phyloP scores from a whole-genome alignment of 2,113 vertebrate species.

The Maccullochella peelii region DNA sequence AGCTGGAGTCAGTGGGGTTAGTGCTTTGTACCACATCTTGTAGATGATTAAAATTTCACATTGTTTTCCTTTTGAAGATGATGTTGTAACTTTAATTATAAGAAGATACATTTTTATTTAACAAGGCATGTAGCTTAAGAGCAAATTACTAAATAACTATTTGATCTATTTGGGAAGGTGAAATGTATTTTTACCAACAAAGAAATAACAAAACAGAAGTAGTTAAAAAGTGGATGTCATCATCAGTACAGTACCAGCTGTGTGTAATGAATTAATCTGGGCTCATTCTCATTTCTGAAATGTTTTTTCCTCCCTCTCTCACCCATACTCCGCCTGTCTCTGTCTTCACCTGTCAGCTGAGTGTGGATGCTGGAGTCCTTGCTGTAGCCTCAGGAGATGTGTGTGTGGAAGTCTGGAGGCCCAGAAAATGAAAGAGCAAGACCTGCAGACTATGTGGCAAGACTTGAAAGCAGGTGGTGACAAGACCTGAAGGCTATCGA shows the following conservation, averaged over 20 bases:
- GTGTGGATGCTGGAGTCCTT: slow-evolving; percentile 87
- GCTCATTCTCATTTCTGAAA: slow-evolving; percentile 2
- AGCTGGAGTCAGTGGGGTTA: slow-evolving; percentile 88
- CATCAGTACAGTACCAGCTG: not conserved
- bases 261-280: not conserved
- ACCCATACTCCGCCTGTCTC: not conserved
- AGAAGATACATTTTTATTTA: not conserved
- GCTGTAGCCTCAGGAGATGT: slow-evolving; percentile 88
- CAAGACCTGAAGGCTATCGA: not conserved
- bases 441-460: not conserved
- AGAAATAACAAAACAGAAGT: not conserved
- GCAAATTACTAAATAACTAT: not conserved
- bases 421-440: slow-evolving; percentile 77
- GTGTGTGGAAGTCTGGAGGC: slow-evolving; percentile 89
- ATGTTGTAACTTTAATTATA: not conserved
- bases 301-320: not conserved
- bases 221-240: too few relatives aligned
- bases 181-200: not conserved
- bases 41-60: not conserved
- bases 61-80: not conserved
- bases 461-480: not conserved
- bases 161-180: not conserved
- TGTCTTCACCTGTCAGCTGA: slow-evolving; percentile 81
- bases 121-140: not conserved
- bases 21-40: slow-evolving; percentile 29